Evolutionary conservation across 2,113 vertebrate species (phyloP).

Genomic region (Odontophorus gujanensis): DNA sequence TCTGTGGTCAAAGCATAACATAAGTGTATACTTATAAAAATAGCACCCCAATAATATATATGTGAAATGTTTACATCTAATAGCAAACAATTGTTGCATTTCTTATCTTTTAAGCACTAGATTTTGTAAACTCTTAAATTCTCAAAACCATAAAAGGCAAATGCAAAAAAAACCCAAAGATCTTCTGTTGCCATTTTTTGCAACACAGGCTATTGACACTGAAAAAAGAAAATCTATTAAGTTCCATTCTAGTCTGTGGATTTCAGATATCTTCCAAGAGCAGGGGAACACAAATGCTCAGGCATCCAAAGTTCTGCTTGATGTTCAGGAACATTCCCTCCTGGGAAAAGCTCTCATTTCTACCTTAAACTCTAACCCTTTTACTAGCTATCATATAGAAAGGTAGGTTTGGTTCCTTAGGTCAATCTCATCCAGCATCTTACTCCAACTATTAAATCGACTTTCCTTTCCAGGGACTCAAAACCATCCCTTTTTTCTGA

Average conservation of each 20-base stretch:
- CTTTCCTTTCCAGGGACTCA: not conserved
- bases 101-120: not conserved
- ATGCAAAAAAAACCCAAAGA: not conserved
- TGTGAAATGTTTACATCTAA: not conserved
- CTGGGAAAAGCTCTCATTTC: not conserved
- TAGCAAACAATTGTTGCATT: not conserved
- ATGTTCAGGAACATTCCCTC: not conserved
- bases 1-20: not conserved
- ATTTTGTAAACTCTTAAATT: not conserved
- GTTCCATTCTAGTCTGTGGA: not conserved
- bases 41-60: not conserved
- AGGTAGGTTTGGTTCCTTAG: not conserved
- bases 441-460: not conserved
- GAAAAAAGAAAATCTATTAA: not conserved
- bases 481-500: not conserved
- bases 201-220: not conserved
- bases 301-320: not conserved
- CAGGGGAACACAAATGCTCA: not conserved
- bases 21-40: not conserved
- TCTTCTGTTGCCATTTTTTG: not conserved
- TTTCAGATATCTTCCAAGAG: not conserved
- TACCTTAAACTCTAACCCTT: not conserved
- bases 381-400: not conserved
- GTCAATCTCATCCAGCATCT: not conserved
- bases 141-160: not conserved